Percentiles rank a stretch among this genome's conserved stretches.
phyloP scores from a whole-genome alignment of 2,797 vertebrate species.

The Gymnoscopelus braueri region DNA sequence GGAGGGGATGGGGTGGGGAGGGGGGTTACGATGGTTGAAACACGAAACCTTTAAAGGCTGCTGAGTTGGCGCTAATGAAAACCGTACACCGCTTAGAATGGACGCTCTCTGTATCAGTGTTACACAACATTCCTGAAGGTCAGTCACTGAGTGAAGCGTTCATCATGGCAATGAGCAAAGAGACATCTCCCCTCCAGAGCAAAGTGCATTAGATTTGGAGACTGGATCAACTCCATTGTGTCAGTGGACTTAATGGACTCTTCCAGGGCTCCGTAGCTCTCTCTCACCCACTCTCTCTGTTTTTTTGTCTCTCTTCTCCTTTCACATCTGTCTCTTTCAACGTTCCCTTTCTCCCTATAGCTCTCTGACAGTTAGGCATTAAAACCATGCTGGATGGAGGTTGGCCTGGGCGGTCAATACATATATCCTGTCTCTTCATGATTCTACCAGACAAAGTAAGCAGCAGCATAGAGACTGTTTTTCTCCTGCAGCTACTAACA shows the following conservation, averaged over 20 bases:
- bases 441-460: not conserved
- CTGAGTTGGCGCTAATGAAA: too few species aligned
- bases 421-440: not conserved
- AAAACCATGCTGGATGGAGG: not conserved
- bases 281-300: not conserved
- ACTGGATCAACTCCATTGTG: not conserved
- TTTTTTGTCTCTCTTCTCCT: not conserved
- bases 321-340: not conserved
- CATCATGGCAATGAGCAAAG: too few species aligned
- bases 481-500: not conserved
- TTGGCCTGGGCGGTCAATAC: not conserved
- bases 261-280: not conserved
- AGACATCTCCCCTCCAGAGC: too few species aligned
- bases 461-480: not conserved
- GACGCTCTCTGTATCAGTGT: too few species aligned
- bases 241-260: not conserved
- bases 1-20: not conserved
- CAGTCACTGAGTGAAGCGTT: too few species aligned
- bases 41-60: not conserved
- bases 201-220: too few species aligned
- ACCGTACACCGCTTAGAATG: too few species aligned
- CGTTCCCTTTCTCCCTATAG: not conserved
- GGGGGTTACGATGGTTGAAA: too few species aligned
- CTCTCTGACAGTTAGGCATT: conserved; percentile 14
- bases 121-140: too few species aligned